Percentiles rank a stretch among this genome's conserved stretches.
These are phyloP conservation scores for Mythimna loreyi DNA, from an alignment of 2,888 invertebrate species.

Conservation along the genomic window DNA sequence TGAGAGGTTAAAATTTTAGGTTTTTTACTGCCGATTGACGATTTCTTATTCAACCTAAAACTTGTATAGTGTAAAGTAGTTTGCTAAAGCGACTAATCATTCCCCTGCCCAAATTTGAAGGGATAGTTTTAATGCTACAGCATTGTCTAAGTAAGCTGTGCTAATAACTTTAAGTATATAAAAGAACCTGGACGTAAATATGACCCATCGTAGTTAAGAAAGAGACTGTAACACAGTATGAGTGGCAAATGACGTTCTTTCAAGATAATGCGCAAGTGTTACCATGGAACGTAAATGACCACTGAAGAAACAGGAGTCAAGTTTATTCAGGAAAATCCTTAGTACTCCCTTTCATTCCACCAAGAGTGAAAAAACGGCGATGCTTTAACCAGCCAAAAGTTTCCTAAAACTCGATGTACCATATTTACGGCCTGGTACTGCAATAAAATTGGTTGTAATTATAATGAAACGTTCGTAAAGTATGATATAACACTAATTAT, in stretches of 20 bases:
- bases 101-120: no score
- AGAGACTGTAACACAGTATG: neutral
- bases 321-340: no score
- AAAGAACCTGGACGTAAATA: neutral
- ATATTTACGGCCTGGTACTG: conserved; percentile 1
- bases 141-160: neutral
- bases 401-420: neutral
- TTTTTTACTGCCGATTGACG: no score
- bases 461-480: conserved; percentile 28
- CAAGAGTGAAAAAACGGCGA: neutral
- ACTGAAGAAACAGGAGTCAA: no score
- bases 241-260: neutral
- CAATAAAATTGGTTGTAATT: conserved; percentile 18
- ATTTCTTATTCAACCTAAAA: neutral
- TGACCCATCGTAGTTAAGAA: neutral
- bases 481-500: conserved; percentile 72
- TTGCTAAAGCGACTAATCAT: conserved; percentile 8
- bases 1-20: no score
- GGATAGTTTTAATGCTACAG: neutral
- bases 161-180: conserved; percentile 1
- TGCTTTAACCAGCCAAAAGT: neutral
- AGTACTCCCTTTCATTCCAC: no score
- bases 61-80: neutral
- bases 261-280: no score
- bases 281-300: no score